These are phyloP conservation scores for Actinopyga echinites DNA, from an alignment of 53 echinoderm and acorn worm species.

Conservation along the genomic window DNA sequence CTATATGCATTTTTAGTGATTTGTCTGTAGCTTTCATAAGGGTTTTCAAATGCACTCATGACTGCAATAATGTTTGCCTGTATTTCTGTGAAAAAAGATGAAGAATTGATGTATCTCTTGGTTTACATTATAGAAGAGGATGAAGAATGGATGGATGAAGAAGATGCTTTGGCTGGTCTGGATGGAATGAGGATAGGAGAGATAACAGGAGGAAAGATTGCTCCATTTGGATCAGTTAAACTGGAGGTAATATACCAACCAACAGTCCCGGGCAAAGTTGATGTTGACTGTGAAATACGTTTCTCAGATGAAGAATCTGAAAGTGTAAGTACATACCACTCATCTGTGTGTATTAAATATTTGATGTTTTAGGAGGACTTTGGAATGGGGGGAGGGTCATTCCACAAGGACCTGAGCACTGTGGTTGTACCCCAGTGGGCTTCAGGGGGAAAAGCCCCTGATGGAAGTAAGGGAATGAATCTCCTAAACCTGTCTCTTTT, in stretches of 20 bases:
- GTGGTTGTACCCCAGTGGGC: too few relatives aligned
- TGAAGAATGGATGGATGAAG: constrained; percentile 28
- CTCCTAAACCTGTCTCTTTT: too few relatives aligned
- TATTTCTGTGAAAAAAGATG: too few relatives aligned
- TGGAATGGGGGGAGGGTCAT: too few relatives aligned
- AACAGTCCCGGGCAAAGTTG: constrained; percentile 85
- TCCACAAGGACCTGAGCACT: too few relatives aligned
- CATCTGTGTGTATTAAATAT: not conserved
- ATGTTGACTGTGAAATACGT: constrained; percentile 93
- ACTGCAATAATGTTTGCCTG: too few relatives aligned
- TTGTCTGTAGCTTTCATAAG: too few relatives aligned
- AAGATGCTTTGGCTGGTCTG: constrained; percentile 42
- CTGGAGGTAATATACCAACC: constrained; percentile 89
- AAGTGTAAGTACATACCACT: constrained; percentile 52
- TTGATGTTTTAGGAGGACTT: not conserved
- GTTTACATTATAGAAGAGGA: constrained; percentile 15
- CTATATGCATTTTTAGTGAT: too few relatives aligned
- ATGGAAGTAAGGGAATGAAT: too few relatives aligned
- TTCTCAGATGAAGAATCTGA: constrained; percentile 84
- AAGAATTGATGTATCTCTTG: too few relatives aligned
- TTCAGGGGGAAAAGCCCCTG: too few relatives aligned
- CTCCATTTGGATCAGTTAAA: constrained; percentile 85
- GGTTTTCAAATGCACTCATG: too few relatives aligned
- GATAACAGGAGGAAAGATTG: constrained; percentile 63
- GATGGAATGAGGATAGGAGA: constrained; percentile 92